Evolutionary conservation across 1,140 invertebrate genomes (phyloP), one percentile per base, ranked within the genome.

Genomic region (roundworm (Caenorhabditis elegans)): DNA sequence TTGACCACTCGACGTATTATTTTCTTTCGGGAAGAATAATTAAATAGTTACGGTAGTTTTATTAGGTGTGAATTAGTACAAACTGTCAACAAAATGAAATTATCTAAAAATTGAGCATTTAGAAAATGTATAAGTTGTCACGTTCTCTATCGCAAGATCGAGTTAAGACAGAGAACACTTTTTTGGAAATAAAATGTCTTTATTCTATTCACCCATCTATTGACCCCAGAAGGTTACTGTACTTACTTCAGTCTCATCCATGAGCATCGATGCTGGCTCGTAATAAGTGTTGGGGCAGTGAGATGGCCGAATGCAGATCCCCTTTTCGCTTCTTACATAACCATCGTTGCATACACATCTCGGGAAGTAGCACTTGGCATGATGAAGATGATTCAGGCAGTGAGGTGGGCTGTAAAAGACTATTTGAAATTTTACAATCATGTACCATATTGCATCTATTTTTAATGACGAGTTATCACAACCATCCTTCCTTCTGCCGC

Each of bases 261-360:
- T n/a, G 6, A 39, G 28, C 60, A 70, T 70, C 10, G 48, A 77
- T n/a, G 76, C 43, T 3, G 46, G 26, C 17, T 77, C 76, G 26
- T 34, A 76, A 47, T 81, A 81, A 1, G n/a, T 43, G 19, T 81
- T 81, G 0, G 80, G 80, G n/a, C 80, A 81, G 24, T 65, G 65
- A 5, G 65, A 26, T 3, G 80, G 60, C n/a, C 75, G 46, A 36
- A 81, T 81, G 47, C 80, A 81, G 65, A 70, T 17, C 3, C 80
- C 80, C 1, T 51, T 49, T 1, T 60, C 53, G 36, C 47, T 34
- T n/a, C 80, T n/a, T 0, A 81, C 80, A 28, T 70, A 81, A 13
- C 80, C 80, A 24, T 76, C 65, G 15, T 76, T 81, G 24, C 80
- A 81, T 1, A 81, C 53, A n/a, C 80, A 81, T 49, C 80, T 31